Base-by-base conservation (phyloP, 2,113 vertebrate species). In the Riparia riparia region DNA sequence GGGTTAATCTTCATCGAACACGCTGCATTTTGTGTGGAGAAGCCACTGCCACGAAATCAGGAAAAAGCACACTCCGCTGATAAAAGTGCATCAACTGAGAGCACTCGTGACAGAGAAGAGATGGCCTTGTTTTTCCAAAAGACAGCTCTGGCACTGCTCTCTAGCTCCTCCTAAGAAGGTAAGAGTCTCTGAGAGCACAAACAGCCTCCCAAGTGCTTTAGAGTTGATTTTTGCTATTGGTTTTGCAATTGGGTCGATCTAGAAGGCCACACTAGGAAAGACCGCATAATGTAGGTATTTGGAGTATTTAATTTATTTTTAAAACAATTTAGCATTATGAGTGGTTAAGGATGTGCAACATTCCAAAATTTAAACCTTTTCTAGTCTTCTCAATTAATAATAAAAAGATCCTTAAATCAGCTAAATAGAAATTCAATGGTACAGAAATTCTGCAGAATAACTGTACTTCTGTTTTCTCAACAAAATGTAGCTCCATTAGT, bases 211-310 rank as follows among this genome's bases (percentile, higher is more conserved):
- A 53, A 16, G n/a, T 39, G 32, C 32, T 76, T 76, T 17, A 64
- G 2, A 57, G 57, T 6, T 8, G 5, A 41, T 42, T 57, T 72
- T 39, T 65, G 9, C 70, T 85, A 4, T 2, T 56, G 41, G 37
- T 39, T 91, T 79, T 93, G 37, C 31, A 87, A 9, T 17, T 71
- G 17, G 25, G 12, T 74, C 6, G 19, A 76, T 84, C 32, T 82
- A 37, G 24, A 91, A 69, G 34, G 85, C 11, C 9, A 14, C 25
- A 37, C 1, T 22, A 84, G n/a, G 10, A 64, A 76, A 84, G 19
- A 39, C 0, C 22, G 5, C 7, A n/a, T 34, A 34, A 44, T 1
- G 1, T 19, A 68, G 3, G 5, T 28, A 61, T 58, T 63, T 10
- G 42, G 88, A 57, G 18, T 16, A 19, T 2, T 6, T 34, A 34